Percentiles rank a stretch among this genome's conserved stretches.
phyloP scores from a whole-genome alignment of 64 coral and sea anemone genomes.

The Montipora capricornis region DNA sequence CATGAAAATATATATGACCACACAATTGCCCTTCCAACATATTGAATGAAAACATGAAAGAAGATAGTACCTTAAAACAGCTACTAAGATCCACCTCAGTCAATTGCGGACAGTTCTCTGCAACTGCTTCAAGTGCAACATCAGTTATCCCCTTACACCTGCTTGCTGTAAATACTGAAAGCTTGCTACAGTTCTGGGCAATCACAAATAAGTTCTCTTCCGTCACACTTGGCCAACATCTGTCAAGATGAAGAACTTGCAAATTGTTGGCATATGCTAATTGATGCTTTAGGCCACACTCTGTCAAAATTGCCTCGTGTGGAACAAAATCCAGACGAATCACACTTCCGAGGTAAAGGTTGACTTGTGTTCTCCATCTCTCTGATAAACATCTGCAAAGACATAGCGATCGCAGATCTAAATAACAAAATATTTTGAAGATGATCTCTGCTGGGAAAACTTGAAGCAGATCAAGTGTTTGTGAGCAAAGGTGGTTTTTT shows the following conservation, averaged over 20 bases:
- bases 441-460: slow-evolving; percentile 78
- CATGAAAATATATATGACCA: too few species aligned
- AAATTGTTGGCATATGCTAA: slow-evolving; percentile 62
- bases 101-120: slow-evolving; percentile 71
- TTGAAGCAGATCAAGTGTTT: slow-evolving; percentile 39
- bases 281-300: slow-evolving; percentile 65
- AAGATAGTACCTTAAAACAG: slow-evolving; percentile 83
- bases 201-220: slow-evolving; percentile 81
- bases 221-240: slow-evolving; percentile 85
- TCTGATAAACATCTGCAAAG: slow-evolving; percentile 74
- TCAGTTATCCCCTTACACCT: slow-evolving; percentile 88
- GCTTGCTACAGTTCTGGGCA: slow-evolving; percentile 84
- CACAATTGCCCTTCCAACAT: too few species aligned
- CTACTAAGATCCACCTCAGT: slow-evolving; percentile 92
- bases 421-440: slow-evolving; percentile 66
- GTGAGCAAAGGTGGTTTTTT: background rate
- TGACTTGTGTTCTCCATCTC: slow-evolving; percentile 64
- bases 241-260: slow-evolving; percentile 73
- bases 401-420: slow-evolving; percentile 68
- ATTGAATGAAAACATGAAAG: too few species aligned
- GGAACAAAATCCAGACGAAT: slow-evolving; percentile 79
- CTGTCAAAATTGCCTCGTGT: slow-evolving; percentile 62
- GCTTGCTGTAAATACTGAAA: slow-evolving; percentile 66
- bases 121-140: slow-evolving; percentile 51
- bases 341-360: slow-evolving; percentile 55